Conservation (phyloP, 2,888 invertebrate genomes). For the Empis livida region DNA sequence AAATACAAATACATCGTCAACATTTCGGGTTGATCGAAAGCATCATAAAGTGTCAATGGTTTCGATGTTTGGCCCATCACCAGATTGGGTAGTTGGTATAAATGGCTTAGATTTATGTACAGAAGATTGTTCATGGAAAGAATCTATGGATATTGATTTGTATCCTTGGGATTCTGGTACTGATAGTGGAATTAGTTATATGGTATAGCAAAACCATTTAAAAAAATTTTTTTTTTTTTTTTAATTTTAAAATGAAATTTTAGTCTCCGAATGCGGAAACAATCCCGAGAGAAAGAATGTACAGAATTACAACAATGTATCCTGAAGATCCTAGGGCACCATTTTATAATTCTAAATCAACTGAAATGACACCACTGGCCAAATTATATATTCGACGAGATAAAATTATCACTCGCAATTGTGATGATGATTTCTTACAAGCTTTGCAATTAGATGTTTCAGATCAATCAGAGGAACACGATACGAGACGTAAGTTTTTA, state of each 20-base stretch:
- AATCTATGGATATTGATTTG: slow-evolving; percentile 66
- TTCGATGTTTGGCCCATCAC: slow-evolving; percentile 86
- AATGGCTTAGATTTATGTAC: slow-evolving; percentile 78
- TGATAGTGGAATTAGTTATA: slow-evolving; percentile 82
- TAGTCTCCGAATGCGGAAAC: slow-evolving; percentile 73
- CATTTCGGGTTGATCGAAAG: slow-evolving; percentile 70
- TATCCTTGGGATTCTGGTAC: slow-evolving; percentile 95
- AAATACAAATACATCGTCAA: slow-evolving; percentile 67
- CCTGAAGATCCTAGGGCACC: slow-evolving; percentile 87
- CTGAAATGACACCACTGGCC: slow-evolving; percentile 72
- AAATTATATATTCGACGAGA: slow-evolving; percentile 63
- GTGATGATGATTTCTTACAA: slow-evolving; percentile 50
- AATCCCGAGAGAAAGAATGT: slow-evolving; percentile 69
- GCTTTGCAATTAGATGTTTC: slow-evolving; percentile 46
- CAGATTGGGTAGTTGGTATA: slow-evolving; percentile 96
- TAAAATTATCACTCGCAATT: slow-evolving; percentile 57
- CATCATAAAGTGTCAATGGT: slow-evolving; percentile 78
- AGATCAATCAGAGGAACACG: slow-evolving; percentile 54
- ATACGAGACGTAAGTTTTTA: slow-evolving; percentile 45
- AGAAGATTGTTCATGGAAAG: slow-evolving; percentile 84
- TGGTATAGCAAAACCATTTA: slow-evolving; percentile 41
- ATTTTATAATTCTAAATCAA: slow-evolving; percentile 64
- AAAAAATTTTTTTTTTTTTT: neutral
- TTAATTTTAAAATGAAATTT: no score
- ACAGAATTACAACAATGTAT: slow-evolving; percentile 76